Percentiles rank a stretch among this genome's conserved stretches.
Evolutionary conservation across 2,797 vertebrate species (phyloP).

Genomic region (Melanotaenia boesemani): DNA sequence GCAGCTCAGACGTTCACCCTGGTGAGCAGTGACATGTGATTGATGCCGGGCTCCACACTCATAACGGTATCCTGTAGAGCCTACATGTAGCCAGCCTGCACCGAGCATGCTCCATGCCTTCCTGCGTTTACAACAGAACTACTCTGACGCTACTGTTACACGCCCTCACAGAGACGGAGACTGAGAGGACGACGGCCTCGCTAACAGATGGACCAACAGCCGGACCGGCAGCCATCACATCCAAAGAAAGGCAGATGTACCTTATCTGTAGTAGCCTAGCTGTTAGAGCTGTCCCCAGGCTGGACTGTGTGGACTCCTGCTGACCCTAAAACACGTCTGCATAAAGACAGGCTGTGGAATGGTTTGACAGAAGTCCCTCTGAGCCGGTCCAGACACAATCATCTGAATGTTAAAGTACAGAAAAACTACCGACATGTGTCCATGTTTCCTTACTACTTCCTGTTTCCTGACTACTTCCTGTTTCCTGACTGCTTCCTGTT

Average conservation of each 20-base stretch:
- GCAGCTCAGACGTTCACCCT: conserved; percentile 70
- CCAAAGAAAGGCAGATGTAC: conserved; percentile 25
- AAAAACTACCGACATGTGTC: no score
- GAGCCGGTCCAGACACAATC: no score
- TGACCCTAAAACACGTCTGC: conserved; percentile 25
- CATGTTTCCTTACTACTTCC: no score
- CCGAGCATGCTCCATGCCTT: conserved; percentile 62
- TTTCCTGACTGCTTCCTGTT: no score
- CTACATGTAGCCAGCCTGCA: conserved; percentile 70
- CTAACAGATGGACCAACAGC: conserved; percentile 23
- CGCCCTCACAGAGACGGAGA: conserved; percentile 28
- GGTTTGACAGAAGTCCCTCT: conserved; percentile 4
- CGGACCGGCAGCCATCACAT: conserved; percentile 28
- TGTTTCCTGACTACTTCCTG: no score
- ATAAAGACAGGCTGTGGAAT: conserved; percentile 43
- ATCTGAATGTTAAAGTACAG: no score
- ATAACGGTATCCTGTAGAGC: conserved; percentile 43
- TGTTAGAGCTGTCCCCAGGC: conserved; percentile 30
- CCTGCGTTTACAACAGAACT: conserved; percentile 58
- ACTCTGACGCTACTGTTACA: conserved; percentile 52
- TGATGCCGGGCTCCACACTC: neutral
- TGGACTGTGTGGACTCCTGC: conserved; percentile 19
- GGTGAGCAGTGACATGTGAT: conserved; percentile 77
- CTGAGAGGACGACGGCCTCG: conserved; percentile 20
- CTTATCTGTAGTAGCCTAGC: conserved; percentile 35